phyloP scores from a whole-genome alignment of 2,888 invertebrate species.

The Bedellia somnulentella region DNA sequence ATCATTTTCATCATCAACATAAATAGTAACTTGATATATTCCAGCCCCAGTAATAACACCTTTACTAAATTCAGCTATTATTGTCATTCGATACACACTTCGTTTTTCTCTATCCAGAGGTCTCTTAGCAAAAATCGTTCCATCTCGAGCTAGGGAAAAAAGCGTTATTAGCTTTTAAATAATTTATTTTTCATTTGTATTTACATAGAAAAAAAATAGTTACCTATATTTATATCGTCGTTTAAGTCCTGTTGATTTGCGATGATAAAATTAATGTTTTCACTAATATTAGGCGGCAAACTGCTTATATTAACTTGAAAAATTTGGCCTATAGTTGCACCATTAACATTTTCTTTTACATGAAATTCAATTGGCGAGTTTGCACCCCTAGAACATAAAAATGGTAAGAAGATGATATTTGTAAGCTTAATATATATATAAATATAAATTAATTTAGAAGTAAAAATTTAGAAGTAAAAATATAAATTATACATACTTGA shows the following conservation, averaged over 20 bases:
- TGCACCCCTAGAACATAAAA: conserved; percentile 58
- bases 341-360: conserved; percentile 74
- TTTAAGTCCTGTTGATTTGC: conserved; percentile 83
- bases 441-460: conserved; percentile 11
- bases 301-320: conserved; percentile 58
- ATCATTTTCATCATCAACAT: conserved; percentile 86
- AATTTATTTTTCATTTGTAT: background rate
- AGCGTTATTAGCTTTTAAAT: conserved; percentile 1
- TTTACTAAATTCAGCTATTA: conserved; percentile 76
- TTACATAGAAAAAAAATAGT: conserved; percentile 6
- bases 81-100: conserved; percentile 73
- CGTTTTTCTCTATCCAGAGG: conserved; percentile 77
- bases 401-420: too few species aligned
- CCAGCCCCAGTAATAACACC: conserved; percentile 71
- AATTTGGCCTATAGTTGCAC: conserved; percentile 73
- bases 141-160: conserved; percentile 59
- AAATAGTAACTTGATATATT: conserved; percentile 77
- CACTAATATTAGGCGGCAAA: conserved; percentile 24
- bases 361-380: conserved; percentile 74
- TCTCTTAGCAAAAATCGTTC: conserved; percentile 75
- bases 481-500: conserved; percentile 43
- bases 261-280: conserved; percentile 70
- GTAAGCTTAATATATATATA: too few species aligned
- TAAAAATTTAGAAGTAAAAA: conserved; percentile 6
- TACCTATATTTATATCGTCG: conserved; percentile 76